These are phyloP conservation scores for Margarornis squamiger DNA, from an alignment of 2,797 vertebrate species.

Conservation along the genomic window DNA sequence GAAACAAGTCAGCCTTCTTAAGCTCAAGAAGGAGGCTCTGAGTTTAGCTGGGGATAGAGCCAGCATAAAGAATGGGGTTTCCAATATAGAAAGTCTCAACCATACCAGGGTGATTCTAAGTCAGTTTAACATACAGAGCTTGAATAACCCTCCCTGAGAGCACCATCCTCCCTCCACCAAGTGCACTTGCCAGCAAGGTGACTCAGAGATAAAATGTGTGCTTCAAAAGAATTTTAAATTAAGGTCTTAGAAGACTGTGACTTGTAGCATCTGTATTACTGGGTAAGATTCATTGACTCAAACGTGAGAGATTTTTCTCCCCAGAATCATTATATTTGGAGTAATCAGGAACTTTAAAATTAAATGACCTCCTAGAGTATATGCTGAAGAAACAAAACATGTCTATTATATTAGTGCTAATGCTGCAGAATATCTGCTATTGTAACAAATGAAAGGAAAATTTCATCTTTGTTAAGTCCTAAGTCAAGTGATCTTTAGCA, in stretches of 20 bases:
- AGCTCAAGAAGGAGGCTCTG: neutral
- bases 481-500: constrained; percentile 16
- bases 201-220: neutral
- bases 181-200: neutral
- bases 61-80: neutral
- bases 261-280: neutral
- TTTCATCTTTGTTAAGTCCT: neutral
- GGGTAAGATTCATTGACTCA: neutral
- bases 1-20: neutral
- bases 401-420: neutral
- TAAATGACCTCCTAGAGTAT: neutral
- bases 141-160: neutral
- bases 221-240: neutral
- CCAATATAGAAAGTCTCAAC: neutral
- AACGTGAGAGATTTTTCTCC: neutral
- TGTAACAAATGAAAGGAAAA: neutral
- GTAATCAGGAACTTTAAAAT: neutral
- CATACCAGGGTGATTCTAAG: neutral
- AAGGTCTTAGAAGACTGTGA: neutral
- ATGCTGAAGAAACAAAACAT: neutral
- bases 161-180: neutral
- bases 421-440: neutral
- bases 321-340: neutral
- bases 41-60: neutral
- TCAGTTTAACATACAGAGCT: neutral